phyloP scores from a whole-genome alignment of 2,113 vertebrate genomes.

The Tylochromis polylepis region DNA sequence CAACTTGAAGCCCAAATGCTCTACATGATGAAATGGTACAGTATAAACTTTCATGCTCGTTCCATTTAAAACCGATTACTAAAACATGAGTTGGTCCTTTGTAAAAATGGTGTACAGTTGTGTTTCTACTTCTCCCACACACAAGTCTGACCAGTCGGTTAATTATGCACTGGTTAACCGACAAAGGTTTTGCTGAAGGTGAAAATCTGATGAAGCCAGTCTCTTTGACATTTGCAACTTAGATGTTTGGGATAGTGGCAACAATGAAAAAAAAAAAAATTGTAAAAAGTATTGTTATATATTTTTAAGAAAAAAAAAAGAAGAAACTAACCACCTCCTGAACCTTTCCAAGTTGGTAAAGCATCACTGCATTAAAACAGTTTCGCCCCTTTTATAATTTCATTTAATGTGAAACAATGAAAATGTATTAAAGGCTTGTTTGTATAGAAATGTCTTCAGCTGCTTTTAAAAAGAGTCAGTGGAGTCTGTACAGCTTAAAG shows the following conservation, averaged over 20 bases:
- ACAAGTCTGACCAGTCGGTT: background rate
- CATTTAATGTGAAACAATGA: background rate
- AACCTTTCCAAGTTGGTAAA: too few relatives aligned
- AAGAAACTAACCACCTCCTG: too few relatives aligned
- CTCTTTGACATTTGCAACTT: background rate
- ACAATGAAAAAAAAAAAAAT: too few relatives aligned
- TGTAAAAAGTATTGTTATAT: background rate
- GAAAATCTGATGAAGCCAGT: background rate
- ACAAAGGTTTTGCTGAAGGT: too few relatives aligned
- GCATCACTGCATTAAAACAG: background rate
- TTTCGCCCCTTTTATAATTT: background rate
- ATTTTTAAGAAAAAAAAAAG: background rate
- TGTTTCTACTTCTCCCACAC: background rate
- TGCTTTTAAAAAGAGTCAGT: background rate
- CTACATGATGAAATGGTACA: background rate
- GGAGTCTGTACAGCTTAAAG: background rate
- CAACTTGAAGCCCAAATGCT: background rate
- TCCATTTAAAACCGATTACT: background rate
- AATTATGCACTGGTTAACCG: background rate
- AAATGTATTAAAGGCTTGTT: rapidly evolving
- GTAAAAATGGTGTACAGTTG: background rate
- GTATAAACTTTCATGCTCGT: background rate
- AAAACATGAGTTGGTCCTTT: background rate
- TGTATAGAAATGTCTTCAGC: background rate
- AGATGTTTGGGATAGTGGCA: too few relatives aligned